A percentile compares a stretch with the other conserved stretches of the same genome.
phyloP scores from a whole-genome alignment of 2,797 vertebrate genomes.

The Gallinago stenura region DNA sequence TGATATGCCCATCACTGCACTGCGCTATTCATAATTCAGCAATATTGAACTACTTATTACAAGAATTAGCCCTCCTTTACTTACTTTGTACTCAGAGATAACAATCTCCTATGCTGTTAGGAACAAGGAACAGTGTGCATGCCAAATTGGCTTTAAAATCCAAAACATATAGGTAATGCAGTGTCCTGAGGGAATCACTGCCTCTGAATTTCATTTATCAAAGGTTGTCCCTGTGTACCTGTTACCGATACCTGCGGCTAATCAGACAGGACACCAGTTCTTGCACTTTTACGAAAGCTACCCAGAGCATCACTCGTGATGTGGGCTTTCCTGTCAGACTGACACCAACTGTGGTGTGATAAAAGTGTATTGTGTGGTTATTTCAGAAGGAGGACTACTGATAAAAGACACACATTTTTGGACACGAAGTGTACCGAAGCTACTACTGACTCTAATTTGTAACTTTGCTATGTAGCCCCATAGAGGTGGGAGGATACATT shows the following conservation, averaged over 20 bases:
- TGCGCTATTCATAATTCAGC: not conserved
- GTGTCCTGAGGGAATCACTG: not conserved
- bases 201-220: not conserved
- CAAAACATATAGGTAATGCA: not conserved
- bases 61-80: not conserved
- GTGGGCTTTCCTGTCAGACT: not conserved
- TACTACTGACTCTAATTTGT: not conserved
- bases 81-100: not conserved
- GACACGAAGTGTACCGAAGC: not conserved
- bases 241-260: not conserved
- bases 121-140: not conserved
- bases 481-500: not conserved
- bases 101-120: not conserved
- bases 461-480: not conserved
- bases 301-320: not conserved
- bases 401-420: not conserved
- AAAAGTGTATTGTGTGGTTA: not conserved
- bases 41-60: not conserved
- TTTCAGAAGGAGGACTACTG: not conserved
- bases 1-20: rapidly evolving
- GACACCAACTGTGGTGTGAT: not conserved
- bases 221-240: not conserved
- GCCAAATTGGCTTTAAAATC: not conserved
- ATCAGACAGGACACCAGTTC: not conserved
- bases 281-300: not conserved